Conservation (phyloP, 2,113 vertebrate genomes). For the Paracanthobrama guichenoti region DNA sequence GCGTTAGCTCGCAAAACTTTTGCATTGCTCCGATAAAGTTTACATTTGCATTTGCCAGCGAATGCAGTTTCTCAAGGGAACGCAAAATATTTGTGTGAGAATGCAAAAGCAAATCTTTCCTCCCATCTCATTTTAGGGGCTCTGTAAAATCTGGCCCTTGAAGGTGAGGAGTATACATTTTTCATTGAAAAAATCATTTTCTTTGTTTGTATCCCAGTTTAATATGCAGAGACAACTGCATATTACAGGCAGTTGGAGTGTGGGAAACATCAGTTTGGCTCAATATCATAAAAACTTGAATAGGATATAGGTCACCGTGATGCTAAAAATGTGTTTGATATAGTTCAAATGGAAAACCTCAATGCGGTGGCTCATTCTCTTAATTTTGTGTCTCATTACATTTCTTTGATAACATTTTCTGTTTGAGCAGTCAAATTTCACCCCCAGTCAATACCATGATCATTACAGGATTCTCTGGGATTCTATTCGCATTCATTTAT, state of each 20-base stretch:
- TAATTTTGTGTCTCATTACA: neutral
- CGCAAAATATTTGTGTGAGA: too few relatives aligned
- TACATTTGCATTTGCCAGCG: too few relatives aligned
- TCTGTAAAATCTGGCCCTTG: too few relatives aligned
- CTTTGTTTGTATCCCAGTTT: neutral
- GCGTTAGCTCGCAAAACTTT: too few relatives aligned
- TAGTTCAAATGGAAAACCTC: neutral
- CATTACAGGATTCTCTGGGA: slow-evolving; percentile 13
- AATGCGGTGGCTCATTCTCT: neutral
- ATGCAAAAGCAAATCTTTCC: too few relatives aligned
- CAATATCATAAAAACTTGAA: neutral
- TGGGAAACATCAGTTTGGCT: neutral
- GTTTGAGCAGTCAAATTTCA: slow-evolving; percentile 18
- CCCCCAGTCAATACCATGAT: slow-evolving; percentile 35
- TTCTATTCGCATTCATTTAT: slow-evolving; percentile 37
- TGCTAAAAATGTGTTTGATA: neutral
- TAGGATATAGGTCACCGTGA: neutral
- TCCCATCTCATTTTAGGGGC: too few relatives aligned
- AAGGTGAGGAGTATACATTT: neutral
- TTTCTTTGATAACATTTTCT: slow-evolving; percentile 20
- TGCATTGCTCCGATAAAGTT: too few relatives aligned
- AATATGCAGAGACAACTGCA: neutral
- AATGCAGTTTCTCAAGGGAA: too few relatives aligned
- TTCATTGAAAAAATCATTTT: neutral
- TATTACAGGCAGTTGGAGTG: neutral